Percentiles rank a stretch among this genome's conserved stretches.
phyloP scores from a whole-genome alignment of 2,113 vertebrate species.

The Chaetura pelagica region DNA sequence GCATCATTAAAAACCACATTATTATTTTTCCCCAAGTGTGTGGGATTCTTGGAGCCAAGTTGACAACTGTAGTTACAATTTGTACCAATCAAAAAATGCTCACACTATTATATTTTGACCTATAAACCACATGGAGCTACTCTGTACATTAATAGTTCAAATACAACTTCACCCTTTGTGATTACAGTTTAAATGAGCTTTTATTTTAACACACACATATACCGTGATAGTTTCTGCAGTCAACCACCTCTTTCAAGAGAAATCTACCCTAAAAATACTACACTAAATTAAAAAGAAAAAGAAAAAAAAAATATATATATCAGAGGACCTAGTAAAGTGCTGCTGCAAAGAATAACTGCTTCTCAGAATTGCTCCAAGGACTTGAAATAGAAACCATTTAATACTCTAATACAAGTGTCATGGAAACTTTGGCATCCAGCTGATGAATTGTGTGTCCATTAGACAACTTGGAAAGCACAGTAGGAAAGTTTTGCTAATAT shows the following conservation, averaged over 20 bases:
- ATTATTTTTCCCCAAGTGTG: conserved; percentile 42
- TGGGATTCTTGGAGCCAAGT: conserved; percentile 50
- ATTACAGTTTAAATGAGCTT: conserved; percentile 50
- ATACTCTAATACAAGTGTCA: not conserved
- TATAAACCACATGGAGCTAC: conserved; percentile 45
- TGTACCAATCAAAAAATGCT: conserved; percentile 57
- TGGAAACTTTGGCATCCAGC: not conserved
- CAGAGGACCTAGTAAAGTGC: not conserved
- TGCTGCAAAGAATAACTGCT: not conserved
- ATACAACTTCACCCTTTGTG: conserved; percentile 12
- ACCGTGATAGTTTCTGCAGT: conserved; percentile 2
- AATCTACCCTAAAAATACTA: not conserved
- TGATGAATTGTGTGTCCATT: not conserved
- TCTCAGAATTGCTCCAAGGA: not conserved
- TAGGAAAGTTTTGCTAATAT: conserved; percentile 28
- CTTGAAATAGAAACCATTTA: conserved; percentile 12
- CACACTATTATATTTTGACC: conserved; percentile 68
- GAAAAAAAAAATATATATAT: not conserved
- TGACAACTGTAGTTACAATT: conserved; percentile 62
- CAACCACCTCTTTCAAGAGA: not conserved
- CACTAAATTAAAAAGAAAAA: not conserved
- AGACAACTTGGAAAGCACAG: conserved; percentile 20
- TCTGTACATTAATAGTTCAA: conserved; percentile 66
- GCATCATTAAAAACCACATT: conserved; percentile 68
- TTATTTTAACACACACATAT: conserved; percentile 14